These are phyloP conservation scores for Orycteropus afer DNA, from an alignment of 2,113 vertebrate genomes.

Conservation along the genomic window DNA sequence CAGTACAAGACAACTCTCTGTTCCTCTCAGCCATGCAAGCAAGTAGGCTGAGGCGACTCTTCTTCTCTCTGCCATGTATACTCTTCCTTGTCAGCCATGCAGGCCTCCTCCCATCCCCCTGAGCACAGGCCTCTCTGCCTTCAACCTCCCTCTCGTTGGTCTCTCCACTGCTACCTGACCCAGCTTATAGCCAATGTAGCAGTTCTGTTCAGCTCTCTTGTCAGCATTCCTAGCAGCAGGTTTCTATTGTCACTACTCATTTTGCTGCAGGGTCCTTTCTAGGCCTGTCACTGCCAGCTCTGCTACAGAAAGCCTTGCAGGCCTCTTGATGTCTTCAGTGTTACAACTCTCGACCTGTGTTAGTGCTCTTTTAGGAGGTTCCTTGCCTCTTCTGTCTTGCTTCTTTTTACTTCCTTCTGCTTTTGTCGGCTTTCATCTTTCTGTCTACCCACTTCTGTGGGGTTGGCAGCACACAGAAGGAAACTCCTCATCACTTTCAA, in stretches of 20 bases:
- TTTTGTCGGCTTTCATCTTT: no score
- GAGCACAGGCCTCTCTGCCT: not conserved
- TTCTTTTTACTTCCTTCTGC: not conserved
- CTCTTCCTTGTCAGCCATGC: not conserved
- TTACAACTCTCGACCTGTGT: not conserved
- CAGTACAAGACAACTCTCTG: not conserved
- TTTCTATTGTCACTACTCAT: not conserved
- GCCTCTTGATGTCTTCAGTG: no score
- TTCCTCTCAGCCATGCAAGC: not conserved
- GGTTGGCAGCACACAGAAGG: not conserved
- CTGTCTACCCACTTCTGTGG: not conserved
- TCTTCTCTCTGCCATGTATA: no score
- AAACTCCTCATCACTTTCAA: not conserved
- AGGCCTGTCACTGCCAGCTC: no score
- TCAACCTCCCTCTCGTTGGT: not conserved
- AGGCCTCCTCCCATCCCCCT: no score
- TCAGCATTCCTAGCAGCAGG: not conserved
- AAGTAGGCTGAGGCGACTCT: no score
- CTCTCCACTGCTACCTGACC: not conserved
- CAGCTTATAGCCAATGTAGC: not conserved
- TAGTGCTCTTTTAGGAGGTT: not conserved
- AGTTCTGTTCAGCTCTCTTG: not conserved
- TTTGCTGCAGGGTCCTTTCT: not conserved
- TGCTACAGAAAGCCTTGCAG: not conserved
- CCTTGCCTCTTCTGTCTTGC: not conserved